Evolutionary conservation across 1,140 invertebrate genomes (phyloP).

Genomic region (Adelges cooleyi): DNA sequence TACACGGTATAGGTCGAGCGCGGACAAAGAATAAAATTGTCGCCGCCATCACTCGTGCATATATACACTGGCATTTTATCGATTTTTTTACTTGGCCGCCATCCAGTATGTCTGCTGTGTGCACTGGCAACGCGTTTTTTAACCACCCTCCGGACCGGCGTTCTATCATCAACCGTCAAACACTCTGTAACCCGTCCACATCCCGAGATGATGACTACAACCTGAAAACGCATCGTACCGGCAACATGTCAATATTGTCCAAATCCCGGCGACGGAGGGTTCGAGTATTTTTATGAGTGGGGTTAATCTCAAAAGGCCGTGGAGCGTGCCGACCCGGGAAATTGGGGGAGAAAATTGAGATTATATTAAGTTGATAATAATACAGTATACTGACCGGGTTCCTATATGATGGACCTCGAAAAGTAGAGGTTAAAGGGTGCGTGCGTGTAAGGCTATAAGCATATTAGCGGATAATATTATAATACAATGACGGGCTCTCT

Average conservation of each 20-base stretch:
- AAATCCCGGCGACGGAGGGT: not conserved
- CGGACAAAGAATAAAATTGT: not conserved
- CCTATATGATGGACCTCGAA: not conserved
- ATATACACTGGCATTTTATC: conserved; percentile 9
- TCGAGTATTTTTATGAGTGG: conserved; percentile 4
- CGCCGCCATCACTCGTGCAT: not conserved
- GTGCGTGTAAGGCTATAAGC: not conserved
- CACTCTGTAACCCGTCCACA: too few relatives aligned
- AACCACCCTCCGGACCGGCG: not conserved
- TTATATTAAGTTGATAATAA: conserved; percentile 25
- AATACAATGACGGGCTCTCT: not conserved
- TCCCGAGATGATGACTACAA: not conserved
- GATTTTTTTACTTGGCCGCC: conserved; percentile 17
- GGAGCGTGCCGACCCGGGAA: not conserved
- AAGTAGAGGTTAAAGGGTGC: not conserved
- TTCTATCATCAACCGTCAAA: too few relatives aligned
- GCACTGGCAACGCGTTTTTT: not conserved
- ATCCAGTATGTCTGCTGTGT: conserved; percentile 3
- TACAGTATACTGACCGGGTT: conserved; percentile 16
- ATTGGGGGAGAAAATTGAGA: conserved; percentile 26
- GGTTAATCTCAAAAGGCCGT: not conserved
- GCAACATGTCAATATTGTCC: conserved; percentile 6
- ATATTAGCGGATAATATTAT: conserved; percentile 5
- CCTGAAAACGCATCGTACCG: not conserved
- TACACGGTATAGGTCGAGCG: too few relatives aligned